Evolutionary conservation across 2,888 invertebrate species (phyloP).

Genomic region (Rhagophthalmus giganteus): DNA sequence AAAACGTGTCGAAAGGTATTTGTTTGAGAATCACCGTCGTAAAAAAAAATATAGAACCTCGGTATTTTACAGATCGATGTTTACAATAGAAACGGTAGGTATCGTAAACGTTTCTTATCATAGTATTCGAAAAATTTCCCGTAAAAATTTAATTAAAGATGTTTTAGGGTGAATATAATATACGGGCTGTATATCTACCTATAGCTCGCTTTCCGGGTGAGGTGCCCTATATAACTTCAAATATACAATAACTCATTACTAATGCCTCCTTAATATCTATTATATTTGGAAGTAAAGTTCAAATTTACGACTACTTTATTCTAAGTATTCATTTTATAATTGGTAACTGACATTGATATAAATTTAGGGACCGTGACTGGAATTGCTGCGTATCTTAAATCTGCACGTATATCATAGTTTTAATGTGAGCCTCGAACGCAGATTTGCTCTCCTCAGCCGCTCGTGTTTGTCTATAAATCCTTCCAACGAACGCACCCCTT

Average conservation of each 20-base stretch:
- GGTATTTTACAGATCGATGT: too few species aligned
- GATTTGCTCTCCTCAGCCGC: conserved; percentile 50
- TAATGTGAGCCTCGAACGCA: conserved; percentile 55
- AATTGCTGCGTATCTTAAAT: conserved; percentile 57
- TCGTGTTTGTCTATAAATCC: conserved; percentile 57
- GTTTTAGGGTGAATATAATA: too few species aligned
- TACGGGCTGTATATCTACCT: too few species aligned
- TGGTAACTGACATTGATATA: conserved; percentile 58
- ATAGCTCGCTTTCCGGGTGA: too few species aligned
- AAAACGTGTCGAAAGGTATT: too few species aligned
- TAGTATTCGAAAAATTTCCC: too few species aligned
- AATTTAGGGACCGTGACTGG: conserved; percentile 57
- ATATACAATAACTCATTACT: conserved; percentile 31
- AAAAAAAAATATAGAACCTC: too few species aligned
- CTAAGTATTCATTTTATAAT: conserved; percentile 54
- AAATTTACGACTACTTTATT: conserved; percentile 53
- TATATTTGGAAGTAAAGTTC: conserved; percentile 53
- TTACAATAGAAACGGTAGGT: too few species aligned
- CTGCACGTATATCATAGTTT: conserved; percentile 57
- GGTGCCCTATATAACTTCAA: conserved; percentile 17
- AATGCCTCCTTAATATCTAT: conserved; percentile 49
- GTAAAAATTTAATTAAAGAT: too few species aligned
- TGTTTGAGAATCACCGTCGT: too few species aligned
- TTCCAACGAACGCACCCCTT: conserved; percentile 48
- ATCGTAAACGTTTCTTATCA: too few species aligned